Percentiles rank a stretch among this genome's conserved stretches.
phyloP scores from a whole-genome alignment of 2,888 invertebrate species.

The Entomobrya proxima region DNA sequence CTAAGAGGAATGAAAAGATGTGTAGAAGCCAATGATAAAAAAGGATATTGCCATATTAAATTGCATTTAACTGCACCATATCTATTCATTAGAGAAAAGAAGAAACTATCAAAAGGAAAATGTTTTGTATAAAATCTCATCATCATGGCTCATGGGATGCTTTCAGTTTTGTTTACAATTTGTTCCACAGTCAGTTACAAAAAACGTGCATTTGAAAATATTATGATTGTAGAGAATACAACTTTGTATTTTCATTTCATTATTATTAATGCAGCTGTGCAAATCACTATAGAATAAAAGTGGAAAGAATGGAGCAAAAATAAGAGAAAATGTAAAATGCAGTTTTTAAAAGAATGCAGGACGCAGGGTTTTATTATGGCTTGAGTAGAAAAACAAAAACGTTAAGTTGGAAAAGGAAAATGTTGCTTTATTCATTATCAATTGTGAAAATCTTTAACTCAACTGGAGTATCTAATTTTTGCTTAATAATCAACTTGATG shows the following conservation, averaged over 20 bases:
- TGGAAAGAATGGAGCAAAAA: neutral
- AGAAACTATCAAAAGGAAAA: neutral
- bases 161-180: conserved; percentile 44
- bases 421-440: conserved; percentile 31
- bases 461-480: conserved; percentile 64
- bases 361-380: neutral
- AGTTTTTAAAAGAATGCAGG: neutral
- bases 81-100: conserved; percentile 25
- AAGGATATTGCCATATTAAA: conserved; percentile 39
- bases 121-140: neutral
- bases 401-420: neutral
- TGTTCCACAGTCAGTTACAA: conserved; percentile 58
- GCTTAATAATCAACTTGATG: conserved; percentile 34
- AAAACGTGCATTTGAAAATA: neutral
- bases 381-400: neutral
- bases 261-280: conserved; percentile 43
- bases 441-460: conserved; percentile 53
- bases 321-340: neutral
- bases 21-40: neutral
- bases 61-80: conserved; percentile 48
- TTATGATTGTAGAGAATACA: conserved; percentile 8
- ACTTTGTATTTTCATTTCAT: conserved; percentile 17
- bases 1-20: neutral
- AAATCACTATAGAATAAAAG: conserved; percentile 7
- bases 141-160: too few relatives aligned